A percentile compares a stretch with the other conserved stretches of the same genome.
Evolutionary conservation across 2,797 vertebrate species (phyloP).

Genomic region (Pseudochaenichthys georgianus): DNA sequence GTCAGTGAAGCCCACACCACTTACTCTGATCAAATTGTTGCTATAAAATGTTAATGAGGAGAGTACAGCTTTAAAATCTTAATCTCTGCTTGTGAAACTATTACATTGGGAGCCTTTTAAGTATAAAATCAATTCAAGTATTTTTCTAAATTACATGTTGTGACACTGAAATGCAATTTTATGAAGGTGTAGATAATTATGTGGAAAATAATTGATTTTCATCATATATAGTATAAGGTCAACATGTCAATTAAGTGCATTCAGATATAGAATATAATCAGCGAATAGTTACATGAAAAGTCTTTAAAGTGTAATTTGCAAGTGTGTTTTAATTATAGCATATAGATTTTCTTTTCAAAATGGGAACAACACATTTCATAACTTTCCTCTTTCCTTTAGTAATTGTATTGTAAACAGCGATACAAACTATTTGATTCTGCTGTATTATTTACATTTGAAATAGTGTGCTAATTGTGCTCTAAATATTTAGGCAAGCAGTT

Average conservation of each 20-base stretch:
- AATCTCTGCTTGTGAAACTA: conserved; percentile 1
- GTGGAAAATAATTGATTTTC: background rate
- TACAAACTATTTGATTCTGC: background rate
- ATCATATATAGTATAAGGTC: background rate
- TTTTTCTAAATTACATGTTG: background rate
- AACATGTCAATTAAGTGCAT: background rate
- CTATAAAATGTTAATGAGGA: conserved; percentile 19
- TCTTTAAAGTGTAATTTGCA: background rate
- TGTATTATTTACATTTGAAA: background rate
- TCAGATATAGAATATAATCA: background rate
- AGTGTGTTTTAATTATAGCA: background rate
- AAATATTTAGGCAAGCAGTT: background rate
- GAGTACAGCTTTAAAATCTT: conserved; percentile 11
- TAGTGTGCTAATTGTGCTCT: background rate
- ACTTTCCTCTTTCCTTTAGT: no score
- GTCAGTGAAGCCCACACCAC: conserved; percentile 2
- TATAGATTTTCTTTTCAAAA: background rate
- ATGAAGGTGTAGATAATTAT: background rate
- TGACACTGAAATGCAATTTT: background rate
- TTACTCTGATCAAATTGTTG: conserved; percentile 28
- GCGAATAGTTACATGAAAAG: background rate
- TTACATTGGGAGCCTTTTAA: background rate
- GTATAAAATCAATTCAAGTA: background rate
- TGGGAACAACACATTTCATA: background rate
- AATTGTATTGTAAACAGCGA: background rate